Conservation (phyloP, 2,797 vertebrate species). For the Eidolon dupreanum region DNA sequence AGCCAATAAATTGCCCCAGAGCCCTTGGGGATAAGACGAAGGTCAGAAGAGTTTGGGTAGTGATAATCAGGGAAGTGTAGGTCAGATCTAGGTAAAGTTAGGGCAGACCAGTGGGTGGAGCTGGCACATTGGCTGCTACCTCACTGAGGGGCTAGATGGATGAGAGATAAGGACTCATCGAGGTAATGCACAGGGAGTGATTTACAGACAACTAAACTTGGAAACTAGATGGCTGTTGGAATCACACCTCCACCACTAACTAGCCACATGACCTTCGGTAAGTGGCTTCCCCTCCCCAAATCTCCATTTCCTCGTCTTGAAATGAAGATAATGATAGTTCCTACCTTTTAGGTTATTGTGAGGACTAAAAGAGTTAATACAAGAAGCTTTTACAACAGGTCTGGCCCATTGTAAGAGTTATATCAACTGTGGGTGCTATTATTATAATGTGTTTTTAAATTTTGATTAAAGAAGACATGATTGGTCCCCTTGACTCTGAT, state of each 20-base stretch:
- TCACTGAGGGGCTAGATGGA: neutral
- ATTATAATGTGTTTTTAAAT: neutral
- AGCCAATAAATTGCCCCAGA: neutral
- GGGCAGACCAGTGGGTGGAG: neutral
- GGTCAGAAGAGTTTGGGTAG: neutral
- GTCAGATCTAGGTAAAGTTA: neutral
- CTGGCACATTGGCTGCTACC: neutral
- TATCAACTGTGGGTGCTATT: neutral
- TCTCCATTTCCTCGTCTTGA: neutral
- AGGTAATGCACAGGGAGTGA: neutral
- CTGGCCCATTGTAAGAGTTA: neutral
- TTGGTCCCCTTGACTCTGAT: neutral
- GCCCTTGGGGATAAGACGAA: neutral
- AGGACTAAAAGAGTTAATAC: neutral
- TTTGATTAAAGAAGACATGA: neutral
- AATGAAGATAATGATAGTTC: neutral
- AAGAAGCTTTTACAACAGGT: neutral
- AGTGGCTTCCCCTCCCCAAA: neutral
- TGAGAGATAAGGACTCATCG: neutral
- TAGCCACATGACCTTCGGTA: neutral
- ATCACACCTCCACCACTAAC: neutral
- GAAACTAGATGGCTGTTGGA: neutral
- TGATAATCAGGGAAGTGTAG: neutral
- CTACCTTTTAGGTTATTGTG: neutral
- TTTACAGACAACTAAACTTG: neutral